Evolutionary conservation across 2,888 invertebrate species (phyloP).

Genomic region (Thyatira batis): DNA sequence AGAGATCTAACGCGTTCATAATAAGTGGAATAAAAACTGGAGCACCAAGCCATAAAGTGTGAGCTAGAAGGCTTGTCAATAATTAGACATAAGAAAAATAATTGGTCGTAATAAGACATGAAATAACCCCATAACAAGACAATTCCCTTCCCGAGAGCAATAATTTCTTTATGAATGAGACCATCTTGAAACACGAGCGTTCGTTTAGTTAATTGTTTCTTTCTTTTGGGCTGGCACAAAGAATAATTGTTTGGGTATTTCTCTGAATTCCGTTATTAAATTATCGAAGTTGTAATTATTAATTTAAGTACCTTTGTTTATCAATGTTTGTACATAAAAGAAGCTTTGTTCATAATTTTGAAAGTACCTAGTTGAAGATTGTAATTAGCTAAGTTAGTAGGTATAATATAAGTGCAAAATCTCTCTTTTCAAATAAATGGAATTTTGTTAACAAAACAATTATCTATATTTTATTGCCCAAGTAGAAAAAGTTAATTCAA

Average conservation of each 20-base stretch:
- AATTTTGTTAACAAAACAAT: too few species aligned
- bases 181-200: background rate
- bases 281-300: background rate
- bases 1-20: background rate
- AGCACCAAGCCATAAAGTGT: background rate
- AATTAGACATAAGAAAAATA: background rate
- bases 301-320: background rate
- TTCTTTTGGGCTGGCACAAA: background rate
- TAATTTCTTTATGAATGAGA: background rate
- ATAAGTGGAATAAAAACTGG: background rate
- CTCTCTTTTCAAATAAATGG: background rate
- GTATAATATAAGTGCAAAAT: background rate
- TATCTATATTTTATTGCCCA: too few species aligned
- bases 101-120: conserved; percentile 1
- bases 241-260: background rate
- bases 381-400: background rate
- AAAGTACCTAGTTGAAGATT: background rate
- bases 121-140: background rate
- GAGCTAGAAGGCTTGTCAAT: background rate
- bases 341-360: background rate
- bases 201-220: background rate
- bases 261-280: background rate
- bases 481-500: too few species aligned
- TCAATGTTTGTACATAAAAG: background rate
- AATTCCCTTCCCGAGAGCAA: background rate